These are phyloP conservation scores for Apis laboriosa DNA, from an alignment of 1,140 invertebrate genomes.

Conservation along the genomic window DNA sequence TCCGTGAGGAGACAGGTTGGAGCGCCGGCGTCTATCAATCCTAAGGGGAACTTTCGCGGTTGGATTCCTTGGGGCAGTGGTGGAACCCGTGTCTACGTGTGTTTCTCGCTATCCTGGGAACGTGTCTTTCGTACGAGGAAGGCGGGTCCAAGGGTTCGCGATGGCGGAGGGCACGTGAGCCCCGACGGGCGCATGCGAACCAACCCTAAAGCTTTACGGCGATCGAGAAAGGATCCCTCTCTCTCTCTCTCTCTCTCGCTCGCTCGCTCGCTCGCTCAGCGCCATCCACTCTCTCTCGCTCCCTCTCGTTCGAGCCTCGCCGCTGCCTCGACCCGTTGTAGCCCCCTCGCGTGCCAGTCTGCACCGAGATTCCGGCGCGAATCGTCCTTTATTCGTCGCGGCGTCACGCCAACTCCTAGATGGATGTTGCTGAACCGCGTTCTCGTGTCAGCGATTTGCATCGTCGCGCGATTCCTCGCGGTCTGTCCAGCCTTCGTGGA, in stretches of 20 bases:
- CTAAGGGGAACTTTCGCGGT: slow-evolving; percentile 54
- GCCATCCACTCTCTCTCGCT: slow-evolving; percentile 51
- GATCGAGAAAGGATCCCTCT: slow-evolving; percentile 64
- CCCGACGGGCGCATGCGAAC: slow-evolving; percentile 73
- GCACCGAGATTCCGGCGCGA: slow-evolving; percentile 77
- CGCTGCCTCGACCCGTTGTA: slow-evolving; percentile 52
- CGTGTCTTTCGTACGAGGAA: slow-evolving; percentile 68
- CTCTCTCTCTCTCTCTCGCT: slow-evolving; percentile 11
- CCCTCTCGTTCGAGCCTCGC: slow-evolving; percentile 54
- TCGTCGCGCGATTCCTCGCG: slow-evolving; percentile 66
- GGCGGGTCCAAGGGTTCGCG: slow-evolving; percentile 69
- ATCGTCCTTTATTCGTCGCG: slow-evolving; percentile 70
- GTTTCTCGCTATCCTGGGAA: slow-evolving; percentile 62
- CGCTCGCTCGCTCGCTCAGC: not conserved
- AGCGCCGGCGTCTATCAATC: slow-evolving; percentile 54
- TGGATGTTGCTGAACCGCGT: slow-evolving; percentile 78
- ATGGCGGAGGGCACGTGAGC: slow-evolving; percentile 74
- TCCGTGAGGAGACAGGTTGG: not conserved
- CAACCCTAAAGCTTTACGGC: slow-evolving; percentile 65
- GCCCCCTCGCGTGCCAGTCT: slow-evolving; percentile 69
- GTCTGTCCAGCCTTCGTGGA: slow-evolving; percentile 61
- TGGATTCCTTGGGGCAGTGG: slow-evolving; percentile 48
- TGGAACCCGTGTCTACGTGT: slow-evolving; percentile 57
- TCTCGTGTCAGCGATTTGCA: slow-evolving; percentile 68
- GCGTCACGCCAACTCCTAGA: slow-evolving; percentile 73